Evolutionary conservation across 2,113 vertebrate genomes (phyloP), one percentile per base, ranked within the genome.

Genomic region (Alligator sinensis): DNA sequence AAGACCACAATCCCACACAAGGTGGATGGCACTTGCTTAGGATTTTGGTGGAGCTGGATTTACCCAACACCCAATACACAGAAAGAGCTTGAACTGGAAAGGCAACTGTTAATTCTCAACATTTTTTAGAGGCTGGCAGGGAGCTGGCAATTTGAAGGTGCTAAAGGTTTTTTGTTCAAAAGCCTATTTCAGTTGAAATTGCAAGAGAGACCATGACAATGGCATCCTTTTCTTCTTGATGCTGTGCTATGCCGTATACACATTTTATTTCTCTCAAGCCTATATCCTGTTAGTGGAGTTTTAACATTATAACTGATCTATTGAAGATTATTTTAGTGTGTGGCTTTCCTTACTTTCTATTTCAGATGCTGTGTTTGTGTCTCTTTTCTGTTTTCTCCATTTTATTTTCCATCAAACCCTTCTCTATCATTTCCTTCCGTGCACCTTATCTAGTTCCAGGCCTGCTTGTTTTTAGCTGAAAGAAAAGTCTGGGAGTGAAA

Each of bases 1-100:
- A 8, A 3, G 11, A 72, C 68, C 11, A 22, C 2, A 1, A 0
- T 72, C 21, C 21, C 1, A 0, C 0, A 5, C 11, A 2, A 12
- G 1, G 18, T 0, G 17, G 57, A 28, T 21, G 82, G 13, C 25
- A 0, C 47, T 0, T 59, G 58, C 11, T 6, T 9, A 9, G 30
- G 17, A 28, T 28, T 75, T 22, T 11, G 28, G 24, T 21, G 59
- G 81, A 1, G 6, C 2, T 0, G 1, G 14, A 5, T 59, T 80
- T 30, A 61, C 4, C 22, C 78, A 9, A 2, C 12, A 24, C 0
- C 61, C 74, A 15, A 0, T 2, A 47, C 27, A 54, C 47, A 28
- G 79, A 10, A 64, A 17, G 34, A 16, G 15, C 54, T 13, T 24
- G 11, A 25, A 0, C 58, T 3, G 25, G 30, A 62, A 63, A 28